A percentile compares a stretch with the other conserved stretches of the same genome.
Conservation (phyloP, 2,113 vertebrate species). For the Orycteropus afer region DNA sequence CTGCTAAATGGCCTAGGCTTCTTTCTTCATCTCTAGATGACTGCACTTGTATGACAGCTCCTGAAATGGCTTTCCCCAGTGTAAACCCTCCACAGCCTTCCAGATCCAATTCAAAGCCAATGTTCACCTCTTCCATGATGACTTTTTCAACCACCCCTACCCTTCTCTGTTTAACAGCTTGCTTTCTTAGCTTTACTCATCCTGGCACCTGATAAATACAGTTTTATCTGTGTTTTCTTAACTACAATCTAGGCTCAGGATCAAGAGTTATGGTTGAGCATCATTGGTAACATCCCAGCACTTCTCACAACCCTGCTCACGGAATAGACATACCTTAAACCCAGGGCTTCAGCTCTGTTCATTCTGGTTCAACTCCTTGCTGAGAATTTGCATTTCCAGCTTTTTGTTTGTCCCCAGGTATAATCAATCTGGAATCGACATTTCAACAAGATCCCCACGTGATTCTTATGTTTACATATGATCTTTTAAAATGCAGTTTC, state of each 20-base stretch:
- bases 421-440: too few relatives aligned
- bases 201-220: too few relatives aligned
- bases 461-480: too few relatives aligned
- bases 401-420: too few relatives aligned
- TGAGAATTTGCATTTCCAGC: neutral
- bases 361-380: neutral
- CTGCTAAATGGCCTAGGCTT: neutral
- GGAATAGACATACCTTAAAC: neutral
- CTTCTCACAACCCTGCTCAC: neutral
- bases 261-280: neutral
- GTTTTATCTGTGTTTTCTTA: neutral
- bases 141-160: neutral
- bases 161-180: neutral
- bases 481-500: too few relatives aligned
- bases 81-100: neutral
- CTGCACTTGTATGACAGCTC: neutral
- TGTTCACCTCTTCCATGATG: neutral
- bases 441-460: too few relatives aligned
- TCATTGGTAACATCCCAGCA: rapidly evolving
- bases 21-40: neutral
- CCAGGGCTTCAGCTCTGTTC: neutral
- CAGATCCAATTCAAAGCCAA: neutral
- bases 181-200: neutral
- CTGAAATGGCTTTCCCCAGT: too few relatives aligned
- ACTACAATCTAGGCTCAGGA: neutral